Evolutionary conservation across 2,888 invertebrate species (phyloP).

Genomic region (Himalopsyche kuldschensis): DNA sequence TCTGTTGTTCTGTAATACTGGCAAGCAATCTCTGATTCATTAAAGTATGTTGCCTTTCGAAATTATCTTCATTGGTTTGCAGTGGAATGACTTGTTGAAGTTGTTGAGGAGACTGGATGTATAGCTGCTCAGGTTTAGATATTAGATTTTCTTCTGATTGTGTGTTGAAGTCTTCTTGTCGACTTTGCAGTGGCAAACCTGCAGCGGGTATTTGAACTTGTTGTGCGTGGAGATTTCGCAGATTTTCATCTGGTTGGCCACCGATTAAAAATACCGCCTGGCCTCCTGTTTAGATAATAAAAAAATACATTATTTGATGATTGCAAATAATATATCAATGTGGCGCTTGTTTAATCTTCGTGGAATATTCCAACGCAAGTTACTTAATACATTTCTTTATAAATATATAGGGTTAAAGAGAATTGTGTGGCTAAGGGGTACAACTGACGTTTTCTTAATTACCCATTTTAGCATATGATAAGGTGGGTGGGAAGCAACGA

Average conservation of each 20-base stretch:
- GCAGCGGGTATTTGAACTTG: constrained; percentile 11
- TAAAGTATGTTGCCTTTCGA: not conserved
- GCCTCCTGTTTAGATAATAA: constrained; percentile 1
- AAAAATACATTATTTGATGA: no score
- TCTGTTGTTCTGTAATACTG: not conserved
- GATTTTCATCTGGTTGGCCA: not conserved
- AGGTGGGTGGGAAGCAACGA: no score
- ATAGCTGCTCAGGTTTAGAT: not conserved
- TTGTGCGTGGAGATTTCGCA: constrained; percentile 10
- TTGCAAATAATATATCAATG: no score
- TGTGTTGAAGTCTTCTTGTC: not conserved
- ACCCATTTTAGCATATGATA: no score
- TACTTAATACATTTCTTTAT: no score
- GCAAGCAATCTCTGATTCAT: not conserved
- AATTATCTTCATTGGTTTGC: not conserved
- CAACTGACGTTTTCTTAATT: no score
- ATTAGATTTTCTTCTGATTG: not conserved
- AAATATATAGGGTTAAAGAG: no score
- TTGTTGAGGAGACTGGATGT: not conserved
- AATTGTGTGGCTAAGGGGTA: no score
- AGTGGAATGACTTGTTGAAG: not conserved
- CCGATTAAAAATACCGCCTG: constrained; percentile 4
- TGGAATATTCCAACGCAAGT: no score
- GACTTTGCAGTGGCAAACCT: not conserved
- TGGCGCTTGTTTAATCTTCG: no score